Conservation (phyloP, 2,888 invertebrate species). For the Drosophila kambysellisi region DNA sequence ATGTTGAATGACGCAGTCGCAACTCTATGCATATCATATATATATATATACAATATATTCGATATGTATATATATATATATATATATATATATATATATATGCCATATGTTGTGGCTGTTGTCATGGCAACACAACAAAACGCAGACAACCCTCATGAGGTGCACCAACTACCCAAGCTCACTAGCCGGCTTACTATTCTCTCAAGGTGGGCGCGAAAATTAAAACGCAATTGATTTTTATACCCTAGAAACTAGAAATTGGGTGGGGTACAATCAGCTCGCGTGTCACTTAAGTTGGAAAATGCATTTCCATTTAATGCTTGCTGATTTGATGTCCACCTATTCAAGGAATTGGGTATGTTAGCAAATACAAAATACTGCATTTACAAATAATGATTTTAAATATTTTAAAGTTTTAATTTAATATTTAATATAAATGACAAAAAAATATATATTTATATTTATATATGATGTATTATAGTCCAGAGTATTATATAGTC, state of each 20-base stretch:
- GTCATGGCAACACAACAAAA: constrained; percentile 58
- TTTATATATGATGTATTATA: background rate
- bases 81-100: constrained; percentile 19
- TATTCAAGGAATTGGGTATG: background rate
- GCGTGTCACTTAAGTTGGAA: background rate
- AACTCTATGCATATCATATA: constrained; percentile 27
- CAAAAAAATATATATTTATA: too few species aligned
- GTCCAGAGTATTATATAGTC: constrained; percentile 2
- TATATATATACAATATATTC: background rate
- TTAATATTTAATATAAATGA: background rate
- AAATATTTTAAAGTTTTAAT: background rate
- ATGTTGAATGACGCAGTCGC: constrained; percentile 59
- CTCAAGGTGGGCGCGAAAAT: constrained; percentile 59
- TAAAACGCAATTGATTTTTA: constrained; percentile 67
- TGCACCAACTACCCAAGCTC: constrained; percentile 30
- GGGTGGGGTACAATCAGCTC: background rate
- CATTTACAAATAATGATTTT: background rate
- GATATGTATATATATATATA: background rate
- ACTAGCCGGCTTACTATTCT: constrained; percentile 22
- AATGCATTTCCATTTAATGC: background rate
- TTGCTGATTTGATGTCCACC: background rate
- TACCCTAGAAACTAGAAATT: constrained; percentile 34
- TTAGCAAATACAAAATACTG: background rate
- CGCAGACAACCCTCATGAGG: constrained; percentile 52
- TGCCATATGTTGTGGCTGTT: constrained; percentile 60